These are phyloP conservation scores for Acanthurus leucopareius DNA, from an alignment of 2,797 vertebrate genomes.

Conservation along the genomic window DNA sequence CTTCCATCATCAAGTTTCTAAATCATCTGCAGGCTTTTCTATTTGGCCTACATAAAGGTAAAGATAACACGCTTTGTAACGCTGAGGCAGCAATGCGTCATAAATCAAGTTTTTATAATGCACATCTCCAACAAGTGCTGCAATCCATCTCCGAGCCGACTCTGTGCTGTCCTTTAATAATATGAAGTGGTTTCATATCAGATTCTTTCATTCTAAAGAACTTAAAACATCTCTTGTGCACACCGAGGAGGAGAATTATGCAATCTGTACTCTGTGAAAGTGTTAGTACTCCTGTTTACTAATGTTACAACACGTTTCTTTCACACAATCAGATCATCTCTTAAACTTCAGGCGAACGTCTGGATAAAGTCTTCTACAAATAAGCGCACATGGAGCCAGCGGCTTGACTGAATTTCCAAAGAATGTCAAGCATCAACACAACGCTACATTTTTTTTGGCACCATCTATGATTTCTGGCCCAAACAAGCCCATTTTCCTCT, in stretches of 20 bases:
- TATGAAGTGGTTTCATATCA: conserved; percentile 23
- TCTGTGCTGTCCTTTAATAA: conserved; percentile 48
- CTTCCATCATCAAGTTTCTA: conserved; percentile 69
- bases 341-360: conserved; percentile 39
- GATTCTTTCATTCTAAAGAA: conserved; percentile 13
- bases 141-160: conserved; percentile 35
- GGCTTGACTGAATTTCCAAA: conserved; percentile 30
- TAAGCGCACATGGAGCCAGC: conserved; percentile 12
- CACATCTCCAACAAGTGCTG: conserved; percentile 33
- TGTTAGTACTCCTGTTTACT: not conserved
- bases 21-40: conserved; percentile 72
- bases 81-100: conserved; percentile 35
- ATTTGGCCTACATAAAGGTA: conserved; percentile 58
- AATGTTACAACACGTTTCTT: conserved; percentile 31
- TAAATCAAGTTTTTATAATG: conserved; percentile 70
- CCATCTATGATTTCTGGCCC: conserved; percentile 44
- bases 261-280: conserved; percentile 14
- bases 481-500: conserved; percentile 51
- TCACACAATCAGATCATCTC: conserved; percentile 43
- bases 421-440: conserved; percentile 39
- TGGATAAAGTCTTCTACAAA: conserved; percentile 46
- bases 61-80: conserved; percentile 64
- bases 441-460: conserved; percentile 44
- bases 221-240: conserved; percentile 22
- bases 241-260: conserved; percentile 8